Evolutionary conservation across 2,888 invertebrate species (phyloP).

Genomic region (Pseudococcus jackbeardsleyi): DNA sequence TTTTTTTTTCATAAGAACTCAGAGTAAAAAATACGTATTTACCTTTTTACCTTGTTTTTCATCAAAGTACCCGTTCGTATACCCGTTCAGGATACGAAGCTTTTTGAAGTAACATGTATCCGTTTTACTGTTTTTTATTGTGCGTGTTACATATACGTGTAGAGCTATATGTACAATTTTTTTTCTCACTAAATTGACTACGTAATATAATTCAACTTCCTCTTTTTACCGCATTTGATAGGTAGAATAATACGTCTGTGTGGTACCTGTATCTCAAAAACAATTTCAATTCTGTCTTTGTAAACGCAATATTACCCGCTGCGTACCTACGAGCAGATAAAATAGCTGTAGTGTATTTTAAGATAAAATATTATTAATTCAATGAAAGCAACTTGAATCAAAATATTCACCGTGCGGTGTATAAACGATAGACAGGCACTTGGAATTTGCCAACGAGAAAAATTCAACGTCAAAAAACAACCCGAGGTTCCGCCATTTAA

Average conservation of each 20-base stretch:
- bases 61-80: neutral
- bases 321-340: neutral
- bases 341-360: neutral
- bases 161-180: neutral
- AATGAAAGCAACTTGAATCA: too few relatives aligned
- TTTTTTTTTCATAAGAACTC: conserved; percentile 25
- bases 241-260: neutral
- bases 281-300: neutral
- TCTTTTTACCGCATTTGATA: neutral
- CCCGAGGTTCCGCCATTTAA: too few relatives aligned
- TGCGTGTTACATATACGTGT: neutral
- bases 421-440: too few relatives aligned
- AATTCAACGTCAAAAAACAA: too few relatives aligned
- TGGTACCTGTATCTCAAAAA: neutral
- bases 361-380: too few relatives aligned
- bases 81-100: neutral
- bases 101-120: neutral
- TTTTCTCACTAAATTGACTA: neutral
- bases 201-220: neutral
- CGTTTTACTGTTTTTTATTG: conserved; percentile 11
- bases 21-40: neutral
- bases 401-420: too few relatives aligned
- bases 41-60: conserved; percentile 23
- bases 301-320: neutral
- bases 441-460: too few relatives aligned